These are phyloP conservation scores for Xenopus petersii DNA, from an alignment of 2,797 vertebrate genomes.

Conservation along the genomic window DNA sequence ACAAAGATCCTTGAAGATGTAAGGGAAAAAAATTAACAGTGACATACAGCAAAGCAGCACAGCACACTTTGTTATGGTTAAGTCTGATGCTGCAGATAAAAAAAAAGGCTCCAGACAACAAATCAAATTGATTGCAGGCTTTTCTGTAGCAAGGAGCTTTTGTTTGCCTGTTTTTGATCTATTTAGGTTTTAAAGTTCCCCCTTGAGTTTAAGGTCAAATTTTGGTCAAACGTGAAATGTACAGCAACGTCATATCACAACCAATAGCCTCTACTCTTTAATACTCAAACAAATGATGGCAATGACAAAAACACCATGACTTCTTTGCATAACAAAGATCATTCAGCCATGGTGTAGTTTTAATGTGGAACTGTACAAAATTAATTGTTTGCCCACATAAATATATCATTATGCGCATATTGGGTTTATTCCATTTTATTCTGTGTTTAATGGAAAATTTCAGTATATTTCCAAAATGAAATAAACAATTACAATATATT, in stretches of 20 bases:
- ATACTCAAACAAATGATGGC: not conserved
- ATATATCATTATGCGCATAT: too few relatives aligned
- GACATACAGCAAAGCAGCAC: slow-evolving; percentile 41
- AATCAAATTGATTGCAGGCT: slow-evolving; percentile 58
- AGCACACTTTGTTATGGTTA: slow-evolving; percentile 55
- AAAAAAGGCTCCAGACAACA: slow-evolving; percentile 52
- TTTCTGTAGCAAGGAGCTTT: slow-evolving; percentile 52
- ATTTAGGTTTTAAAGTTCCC: slow-evolving; percentile 58
- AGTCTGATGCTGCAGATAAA: slow-evolving; percentile 36
- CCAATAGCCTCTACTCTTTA: slow-evolving; percentile 9
- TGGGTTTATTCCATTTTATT: too few relatives aligned
- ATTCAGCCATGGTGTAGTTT: not conserved
- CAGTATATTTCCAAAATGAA: too few relatives aligned
- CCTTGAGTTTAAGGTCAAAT: slow-evolving; percentile 63
- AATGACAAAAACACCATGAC: not conserved
- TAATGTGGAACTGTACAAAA: too few relatives aligned
- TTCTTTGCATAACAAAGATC: too few relatives aligned
- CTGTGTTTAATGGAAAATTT: too few relatives aligned
- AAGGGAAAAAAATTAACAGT: not conserved
- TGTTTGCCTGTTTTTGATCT: slow-evolving; percentile 58
- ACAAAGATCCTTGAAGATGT: not conserved
- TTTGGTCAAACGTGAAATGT: slow-evolving; percentile 58
- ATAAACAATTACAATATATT: too few relatives aligned
- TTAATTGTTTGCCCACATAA: too few relatives aligned
- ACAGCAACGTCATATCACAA: slow-evolving; percentile 40